These are phyloP conservation scores for Cottoperca gobio DNA, from an alignment of 2,797 vertebrate genomes.

Conservation along the genomic window DNA sequence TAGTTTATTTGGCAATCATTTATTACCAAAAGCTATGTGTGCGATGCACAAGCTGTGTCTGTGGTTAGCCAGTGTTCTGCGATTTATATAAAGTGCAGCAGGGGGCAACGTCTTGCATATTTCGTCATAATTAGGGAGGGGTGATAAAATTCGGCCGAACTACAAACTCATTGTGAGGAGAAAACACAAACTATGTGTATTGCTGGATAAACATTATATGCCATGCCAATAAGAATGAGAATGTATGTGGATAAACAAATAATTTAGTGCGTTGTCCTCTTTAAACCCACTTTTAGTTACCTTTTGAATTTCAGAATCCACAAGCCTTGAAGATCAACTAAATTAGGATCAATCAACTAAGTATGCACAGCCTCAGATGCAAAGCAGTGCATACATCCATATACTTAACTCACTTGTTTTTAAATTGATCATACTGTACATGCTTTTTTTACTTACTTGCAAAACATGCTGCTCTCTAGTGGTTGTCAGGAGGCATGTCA, in stretches of 20 bases:
- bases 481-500: neutral
- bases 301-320: neutral
- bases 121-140: no score
- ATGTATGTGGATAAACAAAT: neutral
- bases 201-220: neutral
- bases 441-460: neutral
- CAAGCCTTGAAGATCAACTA: neutral
- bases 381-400: neutral
- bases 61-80: neutral
- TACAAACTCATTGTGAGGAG: no score
- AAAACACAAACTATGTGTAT: neutral
- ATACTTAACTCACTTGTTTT: neutral
- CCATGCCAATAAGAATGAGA: neutral
- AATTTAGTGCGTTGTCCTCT: neutral
- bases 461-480: conserved; percentile 5
- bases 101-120: no score
- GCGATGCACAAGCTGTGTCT: neutral
- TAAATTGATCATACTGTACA: neutral
- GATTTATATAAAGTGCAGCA: no score
- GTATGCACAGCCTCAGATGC: neutral
- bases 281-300: neutral
- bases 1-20: no score
- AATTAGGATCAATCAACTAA: neutral
- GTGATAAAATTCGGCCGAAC: no score
- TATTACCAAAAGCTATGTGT: neutral